Conservation (phyloP, 1,140 invertebrate species). For the Acyrthosiphon pisum region DNA sequence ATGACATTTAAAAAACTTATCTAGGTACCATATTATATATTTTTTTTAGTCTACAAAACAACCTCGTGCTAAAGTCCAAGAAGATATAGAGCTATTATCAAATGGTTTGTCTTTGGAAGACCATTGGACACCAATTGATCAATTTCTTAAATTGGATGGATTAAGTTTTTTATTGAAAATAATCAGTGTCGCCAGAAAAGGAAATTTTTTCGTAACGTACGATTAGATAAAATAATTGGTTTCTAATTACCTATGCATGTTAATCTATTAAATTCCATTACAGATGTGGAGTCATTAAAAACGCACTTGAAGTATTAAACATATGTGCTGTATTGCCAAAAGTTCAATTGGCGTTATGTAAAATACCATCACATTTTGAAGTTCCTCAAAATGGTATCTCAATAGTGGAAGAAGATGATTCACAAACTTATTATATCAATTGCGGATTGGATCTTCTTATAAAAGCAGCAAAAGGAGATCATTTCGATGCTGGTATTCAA, state of each 20-base stretch:
- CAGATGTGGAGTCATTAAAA: constrained; percentile 87
- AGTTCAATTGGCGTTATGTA: constrained; percentile 80
- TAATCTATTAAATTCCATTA: constrained; percentile 56
- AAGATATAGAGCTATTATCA: constrained; percentile 83
- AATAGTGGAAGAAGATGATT: constrained; percentile 74
- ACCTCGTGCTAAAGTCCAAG: constrained; percentile 78
- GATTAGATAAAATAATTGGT: constrained; percentile 56
- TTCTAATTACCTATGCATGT: not conserved
- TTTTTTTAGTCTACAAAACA: constrained; percentile 72
- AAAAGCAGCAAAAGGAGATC: constrained; percentile 87
- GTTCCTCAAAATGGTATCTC: constrained; percentile 69
- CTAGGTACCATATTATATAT: not conserved
- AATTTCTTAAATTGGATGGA: constrained; percentile 83
- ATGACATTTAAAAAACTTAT: constrained; percentile 50
- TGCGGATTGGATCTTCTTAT: constrained; percentile 72
- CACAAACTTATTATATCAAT: constrained; percentile 65
- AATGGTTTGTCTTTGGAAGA: constrained; percentile 77
- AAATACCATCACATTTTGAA: constrained; percentile 27
- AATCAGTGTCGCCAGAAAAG: constrained; percentile 87
- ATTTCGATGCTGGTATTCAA: constrained; percentile 88
- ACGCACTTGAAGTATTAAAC: constrained; percentile 88
- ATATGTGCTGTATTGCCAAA: constrained; percentile 90
- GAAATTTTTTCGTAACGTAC: constrained; percentile 87
- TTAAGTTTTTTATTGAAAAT: constrained; percentile 84
- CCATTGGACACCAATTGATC: constrained; percentile 86